Conservation (phyloP, 2,888 invertebrate genomes). For the Fragum whitleyi region DNA sequence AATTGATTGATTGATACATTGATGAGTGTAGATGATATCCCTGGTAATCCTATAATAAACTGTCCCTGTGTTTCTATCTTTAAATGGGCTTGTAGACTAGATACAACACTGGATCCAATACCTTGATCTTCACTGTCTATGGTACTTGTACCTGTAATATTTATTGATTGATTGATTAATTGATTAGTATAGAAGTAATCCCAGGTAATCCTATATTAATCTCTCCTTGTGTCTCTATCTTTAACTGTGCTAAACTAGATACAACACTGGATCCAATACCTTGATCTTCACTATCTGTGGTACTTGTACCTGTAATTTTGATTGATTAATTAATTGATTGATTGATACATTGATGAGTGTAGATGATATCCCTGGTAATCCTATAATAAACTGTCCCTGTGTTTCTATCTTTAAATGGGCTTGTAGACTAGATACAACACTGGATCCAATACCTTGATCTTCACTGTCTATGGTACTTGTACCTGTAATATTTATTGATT, state of each 20-base stretch:
- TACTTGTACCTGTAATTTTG: conserved; percentile 34
- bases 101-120: conserved; percentile 60
- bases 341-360: no score
- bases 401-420: conserved; percentile 39
- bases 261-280: conserved; percentile 64
- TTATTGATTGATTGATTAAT: no score
- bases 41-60: conserved; percentile 59
- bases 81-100: conserved; percentile 39
- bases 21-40: no score
- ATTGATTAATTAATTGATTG: no score
- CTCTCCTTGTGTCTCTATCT: conserved; percentile 49
- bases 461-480: conserved; percentile 57
- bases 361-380: conserved; percentile 68
- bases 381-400: conserved; percentile 51
- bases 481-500: no score
- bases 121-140: conserved; percentile 67
- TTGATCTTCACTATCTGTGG: conserved; percentile 64
- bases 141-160: conserved; percentile 39
- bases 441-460: conserved; percentile 46
- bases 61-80: conserved; percentile 46
- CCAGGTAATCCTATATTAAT: conserved; percentile 62
- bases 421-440: conserved; percentile 53
- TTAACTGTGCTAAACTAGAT: conserved; percentile 40
- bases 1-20: no score
- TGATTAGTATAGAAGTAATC: conserved; percentile 72